These are phyloP conservation scores for Sarcophaga bullata DNA, from an alignment of 1,140 invertebrate species.

Conservation along the genomic window DNA sequence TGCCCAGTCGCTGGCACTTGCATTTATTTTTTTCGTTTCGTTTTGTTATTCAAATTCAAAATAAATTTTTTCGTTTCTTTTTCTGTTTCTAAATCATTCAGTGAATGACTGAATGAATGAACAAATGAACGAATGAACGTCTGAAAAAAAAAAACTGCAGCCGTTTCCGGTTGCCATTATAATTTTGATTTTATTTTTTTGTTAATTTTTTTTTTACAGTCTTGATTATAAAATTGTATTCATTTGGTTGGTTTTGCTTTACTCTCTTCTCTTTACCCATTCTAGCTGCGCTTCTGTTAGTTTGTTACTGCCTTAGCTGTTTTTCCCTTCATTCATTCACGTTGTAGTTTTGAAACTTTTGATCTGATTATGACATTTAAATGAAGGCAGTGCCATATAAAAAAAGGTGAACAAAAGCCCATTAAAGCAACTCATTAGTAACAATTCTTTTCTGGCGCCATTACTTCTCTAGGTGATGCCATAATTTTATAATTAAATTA, in stretches of 20 bases:
- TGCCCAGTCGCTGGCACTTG: constrained; percentile 21
- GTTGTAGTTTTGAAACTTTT: neutral
- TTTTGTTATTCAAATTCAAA: constrained; percentile 6
- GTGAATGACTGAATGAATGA: neutral
- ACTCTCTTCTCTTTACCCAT: neutral
- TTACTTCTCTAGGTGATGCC: neutral
- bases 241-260: neutral
- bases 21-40: too few relatives aligned
- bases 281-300: neutral
- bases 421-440: constrained; percentile 9
- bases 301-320: neutral
- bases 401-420: constrained; percentile 16
- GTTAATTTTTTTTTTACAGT: neutral
- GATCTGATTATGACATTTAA: constrained; percentile 17
- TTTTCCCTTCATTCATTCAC: too few relatives aligned
- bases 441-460: constrained; percentile 15
- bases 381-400: neutral
- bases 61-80: neutral
- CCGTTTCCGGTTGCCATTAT: constrained; percentile 38
- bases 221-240: constrained; percentile 32
- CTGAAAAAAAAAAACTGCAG: constrained; percentile 22
- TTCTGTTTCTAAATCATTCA: too few relatives aligned
- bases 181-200: constrained; percentile 1
- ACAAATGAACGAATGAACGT: neutral
- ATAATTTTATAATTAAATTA: too few relatives aligned